These are phyloP conservation scores for Eutolmus rufibarbis DNA, from an alignment of 2,888 invertebrate species.

Conservation along the genomic window DNA sequence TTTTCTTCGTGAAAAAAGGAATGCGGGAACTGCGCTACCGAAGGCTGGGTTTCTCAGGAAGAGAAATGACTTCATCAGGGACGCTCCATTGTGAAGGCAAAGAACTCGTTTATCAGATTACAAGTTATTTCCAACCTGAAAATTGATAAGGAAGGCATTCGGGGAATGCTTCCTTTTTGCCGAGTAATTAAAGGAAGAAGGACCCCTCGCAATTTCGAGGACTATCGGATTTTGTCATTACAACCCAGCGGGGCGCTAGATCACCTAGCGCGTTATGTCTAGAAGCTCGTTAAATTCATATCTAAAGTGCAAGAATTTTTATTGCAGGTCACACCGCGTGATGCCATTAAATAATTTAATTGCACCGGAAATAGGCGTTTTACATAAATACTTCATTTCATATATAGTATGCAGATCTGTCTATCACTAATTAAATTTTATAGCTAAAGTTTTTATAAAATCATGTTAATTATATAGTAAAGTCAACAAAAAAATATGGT, in stretches of 20 bases:
- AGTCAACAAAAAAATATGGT: not conserved
- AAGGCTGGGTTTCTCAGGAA: constrained; percentile 24
- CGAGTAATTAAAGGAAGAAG: not conserved
- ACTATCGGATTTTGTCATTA: not conserved
- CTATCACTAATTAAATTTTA: not conserved
- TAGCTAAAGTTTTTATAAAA: not conserved
- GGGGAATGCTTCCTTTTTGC: not conserved
- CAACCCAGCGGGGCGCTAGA: not conserved
- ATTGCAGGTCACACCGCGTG: not conserved
- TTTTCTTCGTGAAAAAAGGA: constrained; percentile 1
- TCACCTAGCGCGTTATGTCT: not conserved
- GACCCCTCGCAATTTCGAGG: not conserved
- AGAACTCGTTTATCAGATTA: not conserved
- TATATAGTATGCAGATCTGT: not conserved
- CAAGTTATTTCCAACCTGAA: not conserved
- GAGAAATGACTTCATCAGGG: constrained; percentile 34
- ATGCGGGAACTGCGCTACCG: constrained; percentile 18
- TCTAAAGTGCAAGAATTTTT: not conserved
- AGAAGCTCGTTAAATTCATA: not conserved
- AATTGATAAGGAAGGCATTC: not conserved
- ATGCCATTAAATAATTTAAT: not conserved
- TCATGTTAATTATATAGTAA: not conserved
- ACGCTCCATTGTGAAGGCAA: constrained; percentile 10
- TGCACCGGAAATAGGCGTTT: not conserved
- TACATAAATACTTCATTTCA: not conserved